Percentiles rank a stretch among this genome's conserved stretches.
These are phyloP conservation scores for Haplochromis burtoni DNA, from an alignment of 2,113 vertebrate species.

Conservation along the genomic window DNA sequence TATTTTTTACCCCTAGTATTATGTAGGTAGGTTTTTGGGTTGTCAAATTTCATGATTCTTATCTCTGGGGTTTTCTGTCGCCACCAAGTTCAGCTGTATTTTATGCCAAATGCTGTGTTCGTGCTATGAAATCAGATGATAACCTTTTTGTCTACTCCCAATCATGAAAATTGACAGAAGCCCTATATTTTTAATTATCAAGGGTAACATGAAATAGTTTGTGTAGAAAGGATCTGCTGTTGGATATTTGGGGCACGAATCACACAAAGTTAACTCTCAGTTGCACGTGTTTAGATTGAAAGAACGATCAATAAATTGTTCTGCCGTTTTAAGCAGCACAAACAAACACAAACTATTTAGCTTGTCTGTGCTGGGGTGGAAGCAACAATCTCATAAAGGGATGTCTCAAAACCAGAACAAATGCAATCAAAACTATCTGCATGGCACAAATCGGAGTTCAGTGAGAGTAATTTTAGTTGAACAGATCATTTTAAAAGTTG, in stretches of 20 bases:
- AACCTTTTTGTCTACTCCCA: background rate
- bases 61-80: background rate
- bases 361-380: background rate
- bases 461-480: background rate
- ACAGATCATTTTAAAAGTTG: background rate
- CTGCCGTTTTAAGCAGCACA: background rate
- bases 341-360: background rate
- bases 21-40: background rate
- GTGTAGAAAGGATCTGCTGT: background rate
- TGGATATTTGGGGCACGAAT: background rate
- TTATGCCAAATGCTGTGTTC: background rate
- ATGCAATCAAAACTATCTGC: background rate
- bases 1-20: background rate
- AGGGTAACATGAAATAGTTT: background rate
- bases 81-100: background rate
- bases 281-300: background rate
- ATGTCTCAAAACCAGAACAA: background rate
- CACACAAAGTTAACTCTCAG: background rate
- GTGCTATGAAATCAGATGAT: background rate
- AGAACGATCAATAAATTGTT: background rate
- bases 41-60: background rate
- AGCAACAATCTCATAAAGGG: background rate
- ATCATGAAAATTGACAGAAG: background rate
- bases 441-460: background rate
- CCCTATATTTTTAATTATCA: background rate